Conservation (phyloP, 1,140 invertebrate genomes). For the Drosophila azteca region DNA sequence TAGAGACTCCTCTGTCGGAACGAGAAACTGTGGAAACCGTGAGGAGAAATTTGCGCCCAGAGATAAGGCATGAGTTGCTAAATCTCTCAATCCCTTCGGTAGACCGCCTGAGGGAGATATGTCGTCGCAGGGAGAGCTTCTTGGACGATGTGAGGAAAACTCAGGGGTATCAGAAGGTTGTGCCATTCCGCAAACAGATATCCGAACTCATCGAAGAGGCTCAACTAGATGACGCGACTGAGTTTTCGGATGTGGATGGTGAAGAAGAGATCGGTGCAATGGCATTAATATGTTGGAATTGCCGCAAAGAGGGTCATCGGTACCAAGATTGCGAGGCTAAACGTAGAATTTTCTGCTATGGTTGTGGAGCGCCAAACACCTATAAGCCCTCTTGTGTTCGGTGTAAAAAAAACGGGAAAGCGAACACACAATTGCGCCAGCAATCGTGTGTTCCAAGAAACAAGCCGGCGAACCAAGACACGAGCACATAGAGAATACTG, state of each 20-base stretch:
- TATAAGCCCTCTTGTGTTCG: slow-evolving; percentile 16
- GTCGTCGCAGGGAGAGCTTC: slow-evolving; percentile 1
- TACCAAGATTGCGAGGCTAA: slow-evolving; percentile 23
- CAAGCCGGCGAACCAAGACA: not conserved
- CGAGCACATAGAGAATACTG: not conserved
- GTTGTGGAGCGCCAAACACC: not conserved
- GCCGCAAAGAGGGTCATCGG: slow-evolving; percentile 19
- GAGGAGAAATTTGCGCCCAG: not conserved
- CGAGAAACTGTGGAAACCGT: too few species aligned
- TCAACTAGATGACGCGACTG: too few species aligned
- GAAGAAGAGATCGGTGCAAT: not conserved
- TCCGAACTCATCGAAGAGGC: slow-evolving; percentile 4
- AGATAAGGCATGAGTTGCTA: slow-evolving; percentile 1
- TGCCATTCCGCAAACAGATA: slow-evolving; percentile 4
- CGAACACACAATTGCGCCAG: slow-evolving; percentile 1
- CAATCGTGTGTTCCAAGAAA: not conserved
- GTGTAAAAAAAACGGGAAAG: slow-evolving; percentile 22
- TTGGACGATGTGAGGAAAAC: not conserved
- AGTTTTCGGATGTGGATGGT: slow-evolving; percentile 1
- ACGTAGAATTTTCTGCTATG: slow-evolving; percentile 5
- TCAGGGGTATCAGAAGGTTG: too few species aligned
- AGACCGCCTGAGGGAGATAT: not conserved
- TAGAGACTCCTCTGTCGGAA: too few species aligned
- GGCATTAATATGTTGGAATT: slow-evolving; percentile 30
- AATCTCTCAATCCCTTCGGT: not conserved